A percentile compares a stretch with the other conserved stretches of the same genome.
Evolutionary conservation across 35 echinoderm and acorn worm species (phyloP).

Genomic region (Apostichopus californicus): DNA sequence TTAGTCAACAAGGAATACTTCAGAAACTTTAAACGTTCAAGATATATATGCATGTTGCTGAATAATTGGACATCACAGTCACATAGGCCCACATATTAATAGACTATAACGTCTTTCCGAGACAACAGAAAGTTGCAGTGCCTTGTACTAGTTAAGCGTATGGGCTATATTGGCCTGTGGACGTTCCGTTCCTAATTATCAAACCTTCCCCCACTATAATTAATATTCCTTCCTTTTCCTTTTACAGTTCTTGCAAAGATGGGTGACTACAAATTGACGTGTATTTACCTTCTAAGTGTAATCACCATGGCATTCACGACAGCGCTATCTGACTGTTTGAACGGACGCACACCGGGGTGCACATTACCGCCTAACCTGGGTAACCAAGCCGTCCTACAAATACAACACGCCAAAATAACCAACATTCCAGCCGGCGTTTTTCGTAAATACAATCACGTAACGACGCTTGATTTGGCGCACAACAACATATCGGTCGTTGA

Average conservation of each 20-base stretch:
- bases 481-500: not conserved
- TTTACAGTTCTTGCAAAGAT: not conserved
- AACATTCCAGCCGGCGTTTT: not conserved
- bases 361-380: not conserved
- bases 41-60: no score
- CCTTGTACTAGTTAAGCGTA: no score
- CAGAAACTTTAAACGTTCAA: no score
- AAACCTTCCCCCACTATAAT: not conserved
- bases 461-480: not conserved
- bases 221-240: not conserved
- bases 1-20: no score
- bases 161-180: no score
- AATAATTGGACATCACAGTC: no score
- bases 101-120: no score
- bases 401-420: not conserved
- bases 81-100: no score
- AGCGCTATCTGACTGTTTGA: not conserved
- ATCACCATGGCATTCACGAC: not conserved
- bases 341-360: not conserved
- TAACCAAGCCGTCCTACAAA: not conserved
- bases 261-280: not conserved
- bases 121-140: no score
- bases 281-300: not conserved
- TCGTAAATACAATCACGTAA: not conserved
- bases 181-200: no score